phyloP scores from a whole-genome alignment of 2,888 invertebrate species.

The Drosophila ezoana region DNA sequence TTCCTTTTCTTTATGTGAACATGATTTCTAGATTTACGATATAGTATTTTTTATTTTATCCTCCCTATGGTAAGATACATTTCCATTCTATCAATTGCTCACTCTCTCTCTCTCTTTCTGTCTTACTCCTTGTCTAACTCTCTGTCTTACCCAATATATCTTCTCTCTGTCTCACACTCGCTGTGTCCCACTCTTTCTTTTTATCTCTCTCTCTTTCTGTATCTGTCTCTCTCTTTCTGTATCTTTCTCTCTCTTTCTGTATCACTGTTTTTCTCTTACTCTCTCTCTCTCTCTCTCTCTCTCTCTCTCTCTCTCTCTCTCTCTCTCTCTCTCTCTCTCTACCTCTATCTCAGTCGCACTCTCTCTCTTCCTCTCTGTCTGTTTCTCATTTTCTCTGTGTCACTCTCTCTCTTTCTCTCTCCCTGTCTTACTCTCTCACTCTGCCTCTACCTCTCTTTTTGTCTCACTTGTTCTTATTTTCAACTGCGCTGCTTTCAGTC shows the following conservation, averaged over 20 bases:
- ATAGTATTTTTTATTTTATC: no score
- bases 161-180: neutral
- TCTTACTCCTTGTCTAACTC: neutral
- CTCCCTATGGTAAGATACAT: no score
- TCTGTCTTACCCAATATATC: neutral
- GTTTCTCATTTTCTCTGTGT: no score
- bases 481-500: neutral
- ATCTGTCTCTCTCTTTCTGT: neutral
- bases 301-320: neutral
- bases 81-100: no score
- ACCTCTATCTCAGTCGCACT: neutral
- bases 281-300: neutral
- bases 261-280: no score
- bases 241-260: neutral
- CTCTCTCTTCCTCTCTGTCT: neutral
- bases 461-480: neutral
- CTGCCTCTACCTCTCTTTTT: neutral
- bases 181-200: neutral
- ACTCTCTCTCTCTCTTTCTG: neutral
- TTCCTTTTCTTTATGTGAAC: no score
- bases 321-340: neutral
- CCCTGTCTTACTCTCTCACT: neutral
- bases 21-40: no score
- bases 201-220: neutral
- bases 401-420: neutral